Percentiles rank a stretch among this genome's conserved stretches.
phyloP scores from a whole-genome alignment of 2,113 vertebrate species.

The Psephotus haematonotus region DNA sequence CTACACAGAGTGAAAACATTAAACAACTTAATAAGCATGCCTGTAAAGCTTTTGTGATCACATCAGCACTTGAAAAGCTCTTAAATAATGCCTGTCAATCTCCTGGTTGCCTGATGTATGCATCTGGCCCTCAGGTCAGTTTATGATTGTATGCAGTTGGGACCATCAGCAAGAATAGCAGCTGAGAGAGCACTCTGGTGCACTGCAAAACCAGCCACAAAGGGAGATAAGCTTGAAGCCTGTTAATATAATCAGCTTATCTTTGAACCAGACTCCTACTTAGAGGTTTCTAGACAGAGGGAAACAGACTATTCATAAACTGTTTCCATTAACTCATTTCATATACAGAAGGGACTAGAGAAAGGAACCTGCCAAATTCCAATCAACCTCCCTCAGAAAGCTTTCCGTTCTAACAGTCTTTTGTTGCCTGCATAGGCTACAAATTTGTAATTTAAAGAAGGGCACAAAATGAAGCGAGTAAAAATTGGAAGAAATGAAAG shows the following conservation, averaged over 20 bases:
- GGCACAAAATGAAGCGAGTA: not conserved
- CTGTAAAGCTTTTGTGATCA: not conserved
- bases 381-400: not conserved
- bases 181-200: not conserved
- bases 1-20: not conserved
- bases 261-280: not conserved
- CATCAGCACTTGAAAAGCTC: not conserved
- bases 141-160: not conserved
- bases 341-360: not conserved
- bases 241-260: constrained; percentile 7
- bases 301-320: not conserved
- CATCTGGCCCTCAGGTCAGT: not conserved
- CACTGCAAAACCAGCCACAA: not conserved
- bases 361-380: not conserved
- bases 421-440: not conserved
- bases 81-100: not conserved
- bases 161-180: not conserved
- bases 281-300: not conserved
- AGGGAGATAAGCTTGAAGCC: not conserved
- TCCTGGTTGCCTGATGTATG: not conserved
- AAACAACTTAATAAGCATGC: not conserved
- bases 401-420: not conserved
- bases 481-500: not conserved
- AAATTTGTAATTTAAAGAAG: not conserved
- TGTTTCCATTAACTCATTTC: constrained; percentile 22